Base-by-base conservation (phyloP, 2,888 invertebrate genomes). In the Scaptomyza polygonia region DNA sequence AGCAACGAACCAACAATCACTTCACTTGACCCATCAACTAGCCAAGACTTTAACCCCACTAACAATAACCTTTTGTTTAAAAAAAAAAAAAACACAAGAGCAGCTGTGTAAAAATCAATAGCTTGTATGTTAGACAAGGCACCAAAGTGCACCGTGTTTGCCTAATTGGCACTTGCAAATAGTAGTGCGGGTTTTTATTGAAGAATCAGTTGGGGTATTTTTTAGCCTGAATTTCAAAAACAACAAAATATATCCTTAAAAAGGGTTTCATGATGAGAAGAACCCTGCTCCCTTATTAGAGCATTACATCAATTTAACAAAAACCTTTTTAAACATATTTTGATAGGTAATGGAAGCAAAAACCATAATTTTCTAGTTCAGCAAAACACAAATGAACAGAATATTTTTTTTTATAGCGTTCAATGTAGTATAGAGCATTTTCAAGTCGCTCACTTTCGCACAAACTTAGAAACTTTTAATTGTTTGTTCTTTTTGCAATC, bases 11-110 rank as follows among this genome's bases (percentile, higher is more conserved):
- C 65, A 53, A 58, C 65, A 74, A 43, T 47, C 79, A 66, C 77
- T 75, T 57, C 58, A 62, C 61, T 65, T 71, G 71, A 57, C 70
- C 73, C 57, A 32, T 43, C 44, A 40, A 30, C 44, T 29, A 18
- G 14, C 36, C 29, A 21, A 27, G 18, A 12, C 40, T 34, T 7
- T 32, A 29, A 16, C 32, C 53, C 55, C 79, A 67, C 36, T 14
- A 62, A 65, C 51, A 59, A 58, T 29, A 75, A 66, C 76, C 75
- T 77, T 82, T 74, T 79, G n/a, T n/a, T n/a, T n/a, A n/a, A n/a
- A n/a, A n/a, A n/a, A n/a, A n/a, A 66, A 69, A 69, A 43, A 52
- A n/a, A 12, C 40, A 29, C 49, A n/a, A 43, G 45, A 49, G 56
- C 61, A 56, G 57, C 43, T 62, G 54, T 56, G 48, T 63, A 68